Base-by-base conservation (phyloP, 2,888 invertebrate genomes). In the Hesperia comma region DNA sequence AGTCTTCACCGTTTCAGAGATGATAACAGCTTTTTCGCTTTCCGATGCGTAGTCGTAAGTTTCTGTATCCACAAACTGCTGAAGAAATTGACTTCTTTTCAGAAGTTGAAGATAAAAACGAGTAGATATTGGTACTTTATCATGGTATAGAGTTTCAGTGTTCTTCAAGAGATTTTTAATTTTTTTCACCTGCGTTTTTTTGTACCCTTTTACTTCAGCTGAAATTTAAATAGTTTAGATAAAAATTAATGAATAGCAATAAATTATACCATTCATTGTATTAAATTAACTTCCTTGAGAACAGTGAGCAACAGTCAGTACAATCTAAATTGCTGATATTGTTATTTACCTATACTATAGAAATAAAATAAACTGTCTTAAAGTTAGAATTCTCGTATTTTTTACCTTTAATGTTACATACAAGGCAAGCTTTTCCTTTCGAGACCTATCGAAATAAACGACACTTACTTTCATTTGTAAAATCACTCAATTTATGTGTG, bases 51-150 rank as follows among this genome's bases (percentile, higher is more conserved):
- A 92, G 61, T 91, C 91, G 66, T 92, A 92, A 0, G 68, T 77
- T 71, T 89, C 90, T 0, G 80, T 78, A 1, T 85, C 85, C 12
- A 83, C 72, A 58, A 92, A 92, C 0, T 83, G 78, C 64, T 83
- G 79, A 1, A 90, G 63, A 54, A 92, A 92, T 69, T 92, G 91
- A 64, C 90, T 90, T 49, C 75, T 82, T 70, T 92, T 92, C 0
- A 93, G 73, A 10, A 92, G 76, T 71, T 92, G 91, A 0, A 92
- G 81, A 69, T 90, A 87, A 69, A 92, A 93, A 4, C 93, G 81
- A 0, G 91, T 92, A 2, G 87, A 88, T 41, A 92, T 86, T 0
- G 93, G 85, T 0, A 93, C 90, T 77, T 92, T 92, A 69, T 92
- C 92, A 73, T 90, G 83, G 72, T 83, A 91, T 5, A 92, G 68